Evolutionary conservation across 2,797 vertebrate genomes (phyloP).

Genomic region (Anniella stebbinsi): DNA sequence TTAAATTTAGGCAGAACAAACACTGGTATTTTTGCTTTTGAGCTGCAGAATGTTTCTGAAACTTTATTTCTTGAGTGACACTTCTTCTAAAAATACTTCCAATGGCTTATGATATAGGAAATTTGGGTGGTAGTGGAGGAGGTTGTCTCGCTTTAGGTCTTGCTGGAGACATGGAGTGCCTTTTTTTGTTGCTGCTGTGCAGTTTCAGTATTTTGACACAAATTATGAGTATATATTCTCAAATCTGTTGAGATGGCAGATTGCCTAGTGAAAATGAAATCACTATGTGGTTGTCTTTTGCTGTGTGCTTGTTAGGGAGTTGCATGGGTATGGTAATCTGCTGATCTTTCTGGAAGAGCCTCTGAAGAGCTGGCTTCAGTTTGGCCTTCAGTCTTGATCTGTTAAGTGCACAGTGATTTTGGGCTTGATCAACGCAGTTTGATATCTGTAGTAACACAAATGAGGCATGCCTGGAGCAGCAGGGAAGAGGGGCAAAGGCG

Average conservation of each 20-base stretch:
- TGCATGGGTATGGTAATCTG: constrained; percentile 59
- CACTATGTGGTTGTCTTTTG: constrained; percentile 26
- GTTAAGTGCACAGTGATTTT: constrained; percentile 62
- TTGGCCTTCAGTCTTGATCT: constrained; percentile 65
- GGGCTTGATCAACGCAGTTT: constrained; percentile 26
- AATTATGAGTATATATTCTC: constrained; percentile 35
- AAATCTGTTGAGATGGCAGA: constrained; percentile 2
- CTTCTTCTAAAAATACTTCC: constrained; percentile 44
- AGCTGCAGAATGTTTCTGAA: constrained; percentile 7
- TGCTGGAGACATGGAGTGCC: neutral
- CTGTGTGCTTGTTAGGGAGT: neutral
- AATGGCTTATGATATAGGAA: neutral
- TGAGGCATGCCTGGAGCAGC: constrained; percentile 51
- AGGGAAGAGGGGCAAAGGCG: constrained; percentile 4
- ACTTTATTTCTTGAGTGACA: constrained; percentile 38
- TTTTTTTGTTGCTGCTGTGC: neutral
- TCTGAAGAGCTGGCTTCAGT: constrained; percentile 56
- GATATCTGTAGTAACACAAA: constrained; percentile 15
- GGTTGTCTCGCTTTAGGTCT: neutral
- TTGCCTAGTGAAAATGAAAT: constrained; percentile 52
- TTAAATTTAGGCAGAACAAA: constrained; percentile 53
- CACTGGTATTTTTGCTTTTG: constrained; percentile 43
- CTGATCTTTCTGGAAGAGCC: constrained; percentile 56
- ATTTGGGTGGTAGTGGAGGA: constrained; percentile 9
- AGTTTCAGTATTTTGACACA: constrained; percentile 13